These are phyloP conservation scores for Neuroscelio doddi DNA, from an alignment of 2,888 invertebrate genomes.

Conservation along the genomic window DNA sequence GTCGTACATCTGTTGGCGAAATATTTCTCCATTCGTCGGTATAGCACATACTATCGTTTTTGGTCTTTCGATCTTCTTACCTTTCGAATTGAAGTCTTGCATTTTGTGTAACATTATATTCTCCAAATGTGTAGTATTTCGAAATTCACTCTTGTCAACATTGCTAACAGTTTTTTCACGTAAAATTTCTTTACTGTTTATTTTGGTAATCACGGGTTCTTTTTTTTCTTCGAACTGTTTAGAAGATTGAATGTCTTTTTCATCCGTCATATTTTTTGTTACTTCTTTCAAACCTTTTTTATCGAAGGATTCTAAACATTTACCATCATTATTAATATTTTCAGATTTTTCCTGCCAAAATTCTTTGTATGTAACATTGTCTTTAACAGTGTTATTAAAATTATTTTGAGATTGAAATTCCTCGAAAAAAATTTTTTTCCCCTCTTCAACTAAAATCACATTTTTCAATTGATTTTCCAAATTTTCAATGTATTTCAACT, in stretches of 20 bases:
- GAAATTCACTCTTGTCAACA: conserved; percentile 3
- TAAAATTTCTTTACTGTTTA: not conserved
- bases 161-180: conserved; percentile 5
- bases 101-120: not conserved
- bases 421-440: conserved; percentile 52
- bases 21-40: conserved; percentile 78
- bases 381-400: too few relatives aligned
- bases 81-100: not conserved
- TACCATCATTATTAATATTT: too few relatives aligned
- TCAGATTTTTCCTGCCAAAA: too few relatives aligned
- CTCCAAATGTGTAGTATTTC: conserved; percentile 24
- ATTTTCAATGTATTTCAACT: conserved; percentile 60
- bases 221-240: conserved; percentile 35
- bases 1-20: conserved; percentile 87
- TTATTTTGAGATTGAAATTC: too few relatives aligned
- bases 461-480: conserved; percentile 62
- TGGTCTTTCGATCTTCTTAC: conserved; percentile 37
- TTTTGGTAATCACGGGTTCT: not conserved
- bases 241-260: conserved; percentile 45
- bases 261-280: too few relatives aligned
- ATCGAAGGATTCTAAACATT: too few relatives aligned
- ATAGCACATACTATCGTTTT: conserved; percentile 66
- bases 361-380: too few relatives aligned
- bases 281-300: too few relatives aligned
- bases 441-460: conserved; percentile 62